phyloP scores from a whole-genome alignment of 53 echinoderm and acorn worm species.

The Henricia sp. region DNA sequence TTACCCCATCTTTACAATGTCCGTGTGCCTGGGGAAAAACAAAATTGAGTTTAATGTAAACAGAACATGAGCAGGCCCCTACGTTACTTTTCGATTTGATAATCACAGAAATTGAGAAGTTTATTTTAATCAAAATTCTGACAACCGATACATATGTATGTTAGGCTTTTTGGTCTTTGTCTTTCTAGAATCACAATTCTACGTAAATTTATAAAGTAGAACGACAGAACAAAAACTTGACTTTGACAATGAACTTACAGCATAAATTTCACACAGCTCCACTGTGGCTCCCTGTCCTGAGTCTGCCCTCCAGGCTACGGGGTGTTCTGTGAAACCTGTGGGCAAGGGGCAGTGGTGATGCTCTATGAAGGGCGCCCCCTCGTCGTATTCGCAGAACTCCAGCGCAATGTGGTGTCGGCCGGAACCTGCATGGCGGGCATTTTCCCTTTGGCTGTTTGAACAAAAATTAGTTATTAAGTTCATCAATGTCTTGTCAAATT shows the following conservation, averaged over 20 bases:
- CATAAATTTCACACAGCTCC: constrained; percentile 81
- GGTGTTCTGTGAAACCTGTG: constrained; percentile 24
- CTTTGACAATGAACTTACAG: constrained; percentile 90
- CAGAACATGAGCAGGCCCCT: not conserved
- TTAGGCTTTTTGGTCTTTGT: too few species aligned
- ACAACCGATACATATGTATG: too few species aligned
- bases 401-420: constrained; percentile 51
- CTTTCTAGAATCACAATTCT: too few species aligned
- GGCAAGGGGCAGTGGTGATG: constrained; percentile 71
- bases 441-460: constrained; percentile 70
- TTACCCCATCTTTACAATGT: constrained; percentile 68
- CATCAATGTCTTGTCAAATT: too few species aligned
- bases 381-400: constrained; percentile 69
- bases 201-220: too few species aligned
- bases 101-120: not conserved
- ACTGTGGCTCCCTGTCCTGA: not conserved
- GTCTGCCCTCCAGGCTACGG: not conserved
- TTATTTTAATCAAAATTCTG: too few species aligned
- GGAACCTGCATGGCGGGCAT: constrained; percentile 43
- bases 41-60: not conserved
- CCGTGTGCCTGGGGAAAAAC: constrained; percentile 78
- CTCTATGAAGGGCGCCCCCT: constrained; percentile 47
- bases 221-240: too few species aligned
- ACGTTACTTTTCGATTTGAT: too few species aligned
- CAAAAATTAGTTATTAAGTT: not conserved